These are phyloP conservation scores for Achlya flavicornis DNA, from an alignment of 2,888 invertebrate genomes.

Conservation along the genomic window DNA sequence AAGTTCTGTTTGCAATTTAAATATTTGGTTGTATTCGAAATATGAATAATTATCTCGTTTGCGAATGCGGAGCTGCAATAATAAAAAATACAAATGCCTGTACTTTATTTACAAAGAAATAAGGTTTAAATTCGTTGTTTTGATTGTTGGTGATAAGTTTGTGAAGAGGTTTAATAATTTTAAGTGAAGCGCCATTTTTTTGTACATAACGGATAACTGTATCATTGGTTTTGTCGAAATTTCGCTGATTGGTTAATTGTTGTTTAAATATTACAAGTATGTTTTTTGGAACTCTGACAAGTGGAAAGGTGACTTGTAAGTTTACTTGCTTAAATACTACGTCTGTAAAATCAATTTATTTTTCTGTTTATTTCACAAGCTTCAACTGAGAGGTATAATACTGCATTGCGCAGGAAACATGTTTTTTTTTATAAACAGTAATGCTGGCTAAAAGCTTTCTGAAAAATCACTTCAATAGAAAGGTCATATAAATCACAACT, in stretches of 20 bases:
- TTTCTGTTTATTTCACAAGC: not conserved
- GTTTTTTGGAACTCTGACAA: constrained; percentile 54
- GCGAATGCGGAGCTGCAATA: constrained; percentile 46
- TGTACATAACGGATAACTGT: constrained; percentile 64
- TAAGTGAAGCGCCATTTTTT: constrained; percentile 62
- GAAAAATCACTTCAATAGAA: no score
- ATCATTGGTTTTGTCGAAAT: constrained; percentile 72
- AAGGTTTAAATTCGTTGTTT: constrained; percentile 21
- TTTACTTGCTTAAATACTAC: constrained; percentile 17
- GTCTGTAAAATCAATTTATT: not conserved
- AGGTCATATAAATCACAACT: no score
- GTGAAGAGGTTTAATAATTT: constrained; percentile 42
- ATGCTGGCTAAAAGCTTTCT: no score
- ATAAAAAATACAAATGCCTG: constrained; percentile 20
- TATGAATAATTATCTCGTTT: constrained; percentile 73
- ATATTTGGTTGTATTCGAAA: constrained; percentile 74
- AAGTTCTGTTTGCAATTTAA: constrained; percentile 63
- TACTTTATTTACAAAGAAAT: constrained; percentile 22
- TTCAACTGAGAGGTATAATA: not conserved
- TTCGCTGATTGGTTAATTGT: constrained; percentile 77
- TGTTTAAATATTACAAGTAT: constrained; percentile 55
- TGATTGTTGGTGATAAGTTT: constrained; percentile 21
- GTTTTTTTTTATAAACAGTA: no score
- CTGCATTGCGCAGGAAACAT: no score
- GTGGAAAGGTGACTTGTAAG: constrained; percentile 30